Base-by-base conservation (phyloP, 2,113 vertebrate species). In the Sterrhoptilus dennistouni region DNA sequence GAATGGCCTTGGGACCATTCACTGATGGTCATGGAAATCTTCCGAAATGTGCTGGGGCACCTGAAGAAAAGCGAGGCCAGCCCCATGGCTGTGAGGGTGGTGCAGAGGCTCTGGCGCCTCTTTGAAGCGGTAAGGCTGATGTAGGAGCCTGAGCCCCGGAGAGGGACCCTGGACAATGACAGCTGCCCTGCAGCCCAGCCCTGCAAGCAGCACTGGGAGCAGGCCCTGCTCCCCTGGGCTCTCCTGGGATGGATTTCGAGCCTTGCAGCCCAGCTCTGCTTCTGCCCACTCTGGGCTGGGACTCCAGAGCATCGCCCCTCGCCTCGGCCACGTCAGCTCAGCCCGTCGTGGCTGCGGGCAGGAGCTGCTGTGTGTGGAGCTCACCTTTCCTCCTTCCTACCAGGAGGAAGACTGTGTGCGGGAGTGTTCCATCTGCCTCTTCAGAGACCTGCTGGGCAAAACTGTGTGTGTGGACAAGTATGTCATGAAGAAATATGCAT, bases 321-420 rank as follows among this genome's bases (percentile, higher is more conserved):
- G 0, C 47, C 35, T 52, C 47, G 38, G 47, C 5, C 25, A 10
- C 54, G 25, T 23, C 54, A 59, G 14, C 54, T 75, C 72, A 59
- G 42, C 42, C n/a, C 42, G 25, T 47, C 33, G 5, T 59, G 54
- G 33, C 20, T 1, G 0, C 1, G 0, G 42, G 27, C 42, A 24
- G 27, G 27, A 59, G 33, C 14, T 0, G 1, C 24, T 11, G 27
- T 19, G 42, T 47, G 72, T 2, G 0, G 31, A 36, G 14, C 5
- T 60, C 21, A 36, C 21, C 15, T 49, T 49, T 29, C 54, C 15
- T 76, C 27, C n/a, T 36, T 29, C 42, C n/a, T 23, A 4, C 15
- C 54, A 60, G 54, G 10, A 31, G 27, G 27, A 76, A 31, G 54
- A 23, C 4, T 36, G 8, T 1, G 27, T 76, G n/a, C 27, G 14